Conservation (phyloP, 2,797 vertebrate genomes). For the Lepilemur ruficaudatus region DNA sequence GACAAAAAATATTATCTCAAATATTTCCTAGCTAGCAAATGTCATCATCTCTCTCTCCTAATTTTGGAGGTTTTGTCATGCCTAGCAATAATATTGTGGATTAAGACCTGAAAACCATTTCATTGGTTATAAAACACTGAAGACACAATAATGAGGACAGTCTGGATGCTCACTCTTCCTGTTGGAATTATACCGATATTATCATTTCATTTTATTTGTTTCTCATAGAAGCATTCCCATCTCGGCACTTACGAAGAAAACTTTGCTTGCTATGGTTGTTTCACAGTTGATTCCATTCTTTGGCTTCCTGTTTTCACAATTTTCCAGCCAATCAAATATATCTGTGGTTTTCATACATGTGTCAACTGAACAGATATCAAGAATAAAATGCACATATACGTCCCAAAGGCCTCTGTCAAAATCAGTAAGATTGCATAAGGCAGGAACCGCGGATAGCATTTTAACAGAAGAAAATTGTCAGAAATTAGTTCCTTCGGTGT, state of each 20-base stretch:
- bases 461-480: constrained; percentile 57
- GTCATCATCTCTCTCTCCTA: not conserved
- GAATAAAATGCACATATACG: constrained; percentile 51
- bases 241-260: not conserved
- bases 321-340: constrained; percentile 61
- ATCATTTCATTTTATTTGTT: constrained; percentile 2
- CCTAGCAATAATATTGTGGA: not conserved
- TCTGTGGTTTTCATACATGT: constrained; percentile 69
- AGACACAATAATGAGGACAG: not conserved
- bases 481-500: constrained; percentile 53
- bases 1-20: not conserved
- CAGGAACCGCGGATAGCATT: constrained; percentile 26
- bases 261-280: not conserved
- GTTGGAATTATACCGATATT: not conserved
- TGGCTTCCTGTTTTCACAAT: constrained; percentile 75
- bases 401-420: constrained; percentile 59
- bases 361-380: constrained; percentile 65
- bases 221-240: not conserved
- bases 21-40: not conserved
- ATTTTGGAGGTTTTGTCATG: constrained; percentile 13
- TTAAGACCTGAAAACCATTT: constrained; percentile 20
- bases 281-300: constrained; percentile 64
- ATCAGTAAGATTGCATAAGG: constrained; percentile 66
- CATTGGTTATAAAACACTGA: not conserved
- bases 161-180: not conserved